Percentiles rank a stretch among this genome's conserved stretches.
Evolutionary conservation across 2,113 vertebrate genomes (phyloP).

Genomic region (Thymallus thymallus): DNA sequence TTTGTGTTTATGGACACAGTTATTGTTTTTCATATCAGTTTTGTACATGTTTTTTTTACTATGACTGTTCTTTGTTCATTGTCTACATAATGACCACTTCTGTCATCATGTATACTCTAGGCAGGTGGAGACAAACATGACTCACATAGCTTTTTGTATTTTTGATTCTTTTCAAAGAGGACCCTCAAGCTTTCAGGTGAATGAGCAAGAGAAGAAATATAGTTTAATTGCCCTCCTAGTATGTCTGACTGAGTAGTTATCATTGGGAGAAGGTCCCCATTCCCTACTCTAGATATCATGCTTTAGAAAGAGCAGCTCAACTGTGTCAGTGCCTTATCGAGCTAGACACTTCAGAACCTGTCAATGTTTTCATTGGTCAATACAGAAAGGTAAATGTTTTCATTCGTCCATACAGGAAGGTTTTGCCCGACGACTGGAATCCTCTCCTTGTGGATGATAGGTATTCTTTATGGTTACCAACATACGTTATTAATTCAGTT

Average conservation of each 20-base stretch:
- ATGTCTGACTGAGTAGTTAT: background rate
- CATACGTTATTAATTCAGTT: background rate
- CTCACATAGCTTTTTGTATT: background rate
- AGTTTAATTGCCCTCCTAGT: background rate
- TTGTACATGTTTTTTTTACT: constrained; percentile 8
- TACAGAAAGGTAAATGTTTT: too few species aligned
- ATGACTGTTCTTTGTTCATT: constrained; percentile 37
- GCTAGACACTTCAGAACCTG: constrained; percentile 45
- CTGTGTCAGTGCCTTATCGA: constrained; percentile 77
- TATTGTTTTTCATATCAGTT: constrained; percentile 19
- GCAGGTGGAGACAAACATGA: too few species aligned
- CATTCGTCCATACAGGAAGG: too few species aligned
- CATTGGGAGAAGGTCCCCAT: constrained; percentile 21
- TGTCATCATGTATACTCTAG: too few species aligned
- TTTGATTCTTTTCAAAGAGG: background rate
- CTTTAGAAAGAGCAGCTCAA: constrained; percentile 48
- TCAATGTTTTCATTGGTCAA: constrained; percentile 22
- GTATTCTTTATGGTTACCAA: constrained; percentile 27
- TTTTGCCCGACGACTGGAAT: constrained; percentile 57
- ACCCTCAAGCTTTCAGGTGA: constrained; percentile 4
- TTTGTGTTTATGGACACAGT: constrained; percentile 12
- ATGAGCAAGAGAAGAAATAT: background rate
- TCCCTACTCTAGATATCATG: constrained; percentile 17
- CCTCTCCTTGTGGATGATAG: constrained; percentile 41
- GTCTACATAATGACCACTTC: too few species aligned